These are phyloP conservation scores for Eilema depressum DNA, from an alignment of 2,888 invertebrate species.

Conservation along the genomic window DNA sequence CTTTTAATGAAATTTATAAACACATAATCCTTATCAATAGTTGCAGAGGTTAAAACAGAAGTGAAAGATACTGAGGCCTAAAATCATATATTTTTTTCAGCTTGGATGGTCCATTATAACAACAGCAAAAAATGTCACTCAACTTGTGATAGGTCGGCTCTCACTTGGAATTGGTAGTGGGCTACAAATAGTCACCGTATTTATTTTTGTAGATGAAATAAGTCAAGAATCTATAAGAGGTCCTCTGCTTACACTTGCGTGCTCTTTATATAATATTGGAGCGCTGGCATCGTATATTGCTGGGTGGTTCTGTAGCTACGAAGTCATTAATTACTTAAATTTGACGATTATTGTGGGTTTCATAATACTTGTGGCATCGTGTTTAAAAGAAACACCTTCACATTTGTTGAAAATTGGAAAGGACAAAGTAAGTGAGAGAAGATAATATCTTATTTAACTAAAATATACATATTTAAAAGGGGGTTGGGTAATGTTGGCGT, in stretches of 20 bases:
- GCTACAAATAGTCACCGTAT: conserved; percentile 69
- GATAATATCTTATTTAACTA: too few relatives aligned
- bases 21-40: too few relatives aligned
- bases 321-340: conserved; percentile 54
- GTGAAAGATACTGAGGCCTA: neutral
- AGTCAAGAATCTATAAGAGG: conserved; percentile 51
- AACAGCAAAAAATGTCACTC: conserved; percentile 48
- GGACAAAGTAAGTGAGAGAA: conserved; percentile 52
- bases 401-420: conserved; percentile 53
- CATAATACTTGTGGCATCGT: conserved; percentile 41
- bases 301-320: conserved; percentile 61
- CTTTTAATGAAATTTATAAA: too few relatives aligned
- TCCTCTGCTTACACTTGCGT: conserved; percentile 33
- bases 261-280: conserved; percentile 51
- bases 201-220: conserved; percentile 86
- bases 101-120: conserved; percentile 57
- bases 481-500: too few relatives aligned
- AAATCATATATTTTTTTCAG: conserved; percentile 44
- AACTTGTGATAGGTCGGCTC: conserved; percentile 76
- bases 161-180: conserved; percentile 80
- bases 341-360: conserved; percentile 44
- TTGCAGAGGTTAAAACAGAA: neutral
- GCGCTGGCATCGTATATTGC: conserved; percentile 50
- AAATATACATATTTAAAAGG: too few relatives aligned
- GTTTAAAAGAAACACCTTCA: conserved; percentile 56